Conservation (phyloP, 2,888 invertebrate genomes). For the Cephus spinipes region DNA sequence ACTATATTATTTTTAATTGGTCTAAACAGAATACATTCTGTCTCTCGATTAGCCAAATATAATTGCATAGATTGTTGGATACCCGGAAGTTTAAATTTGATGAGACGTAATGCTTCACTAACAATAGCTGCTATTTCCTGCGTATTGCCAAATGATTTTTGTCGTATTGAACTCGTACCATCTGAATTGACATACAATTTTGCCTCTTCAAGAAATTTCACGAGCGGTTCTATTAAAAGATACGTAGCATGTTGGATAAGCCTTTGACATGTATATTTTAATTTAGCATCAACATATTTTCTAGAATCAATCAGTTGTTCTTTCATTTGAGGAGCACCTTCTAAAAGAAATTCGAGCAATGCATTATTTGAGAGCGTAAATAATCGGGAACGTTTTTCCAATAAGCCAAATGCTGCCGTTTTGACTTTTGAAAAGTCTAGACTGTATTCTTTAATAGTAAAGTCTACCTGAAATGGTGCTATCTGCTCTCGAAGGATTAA, state of each 20-base stretch:
- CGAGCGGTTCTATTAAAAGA: slow-evolving; percentile 80
- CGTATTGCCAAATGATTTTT: slow-evolving; percentile 76
- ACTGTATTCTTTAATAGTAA: slow-evolving; percentile 91
- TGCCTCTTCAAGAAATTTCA: slow-evolving; percentile 81
- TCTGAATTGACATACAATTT: slow-evolving; percentile 36
- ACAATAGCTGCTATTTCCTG: slow-evolving; percentile 80
- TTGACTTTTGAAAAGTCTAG: slow-evolving; percentile 95
- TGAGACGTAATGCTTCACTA: slow-evolving; percentile 80
- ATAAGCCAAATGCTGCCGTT: slow-evolving; percentile 81
- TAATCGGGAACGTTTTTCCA: slow-evolving; percentile 84
- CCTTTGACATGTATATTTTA: slow-evolving; percentile 90
- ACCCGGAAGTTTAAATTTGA: slow-evolving; percentile 83
- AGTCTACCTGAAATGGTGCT: slow-evolving; percentile 96
- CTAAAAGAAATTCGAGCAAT: slow-evolving; percentile 88
- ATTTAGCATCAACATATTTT: slow-evolving; percentile 93
- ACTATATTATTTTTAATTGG: slow-evolving; percentile 95
- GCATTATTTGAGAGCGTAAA: slow-evolving; percentile 90
- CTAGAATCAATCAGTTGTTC: slow-evolving; percentile 95
- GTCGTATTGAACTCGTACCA: slow-evolving; percentile 55
- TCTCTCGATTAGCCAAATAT: slow-evolving; percentile 95
- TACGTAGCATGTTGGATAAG: slow-evolving; percentile 86
- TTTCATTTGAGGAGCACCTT: slow-evolving; percentile 93
- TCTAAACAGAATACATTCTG: slow-evolving; percentile 95
- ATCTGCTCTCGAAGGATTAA: slow-evolving; percentile 97
- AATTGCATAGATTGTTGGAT: slow-evolving; percentile 93